phyloP scores from a whole-genome alignment of 1,140 invertebrate species.

The Aporrectodea caliginosa region DNA sequence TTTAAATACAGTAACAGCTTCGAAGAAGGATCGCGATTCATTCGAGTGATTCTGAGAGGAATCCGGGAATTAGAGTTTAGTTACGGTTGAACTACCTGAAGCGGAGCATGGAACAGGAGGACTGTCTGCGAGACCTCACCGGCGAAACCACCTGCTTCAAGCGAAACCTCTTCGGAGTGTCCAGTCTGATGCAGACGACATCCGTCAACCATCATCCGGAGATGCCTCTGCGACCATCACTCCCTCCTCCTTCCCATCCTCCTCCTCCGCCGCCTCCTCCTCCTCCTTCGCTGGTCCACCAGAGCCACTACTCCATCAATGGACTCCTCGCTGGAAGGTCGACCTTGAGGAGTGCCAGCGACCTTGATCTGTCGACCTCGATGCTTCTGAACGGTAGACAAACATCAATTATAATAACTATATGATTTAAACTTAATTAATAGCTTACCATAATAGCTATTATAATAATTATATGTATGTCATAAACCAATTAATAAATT shows the following conservation, averaged over 20 bases:
- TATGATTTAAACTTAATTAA: too few relatives aligned
- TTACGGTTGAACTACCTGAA: not conserved
- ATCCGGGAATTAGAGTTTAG: not conserved
- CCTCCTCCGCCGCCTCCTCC: not conserved
- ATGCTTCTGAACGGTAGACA: not conserved
- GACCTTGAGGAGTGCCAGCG: not conserved
- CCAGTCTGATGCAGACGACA: not conserved
- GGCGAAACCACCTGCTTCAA: not conserved
- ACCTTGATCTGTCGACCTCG: not conserved
- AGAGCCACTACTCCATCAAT: not conserved
- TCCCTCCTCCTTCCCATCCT: not conserved
- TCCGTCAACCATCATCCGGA: too few relatives aligned
- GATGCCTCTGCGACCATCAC: not conserved
- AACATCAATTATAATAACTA: too few relatives aligned
- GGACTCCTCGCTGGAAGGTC: not conserved
- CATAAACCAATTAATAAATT: too few relatives aligned
- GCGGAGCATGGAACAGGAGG: not conserved
- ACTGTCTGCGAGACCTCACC: not conserved
- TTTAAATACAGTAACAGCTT: too few relatives aligned
- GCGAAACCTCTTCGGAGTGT: not conserved
- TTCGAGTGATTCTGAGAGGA: too few relatives aligned
- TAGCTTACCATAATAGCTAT: too few relatives aligned
- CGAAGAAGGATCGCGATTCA: too few relatives aligned
- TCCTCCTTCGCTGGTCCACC: not conserved
- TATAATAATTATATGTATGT: too few relatives aligned